Evolutionary conservation across 2,797 vertebrate genomes (phyloP).

Genomic region (Darevskia nairensis): DNA sequence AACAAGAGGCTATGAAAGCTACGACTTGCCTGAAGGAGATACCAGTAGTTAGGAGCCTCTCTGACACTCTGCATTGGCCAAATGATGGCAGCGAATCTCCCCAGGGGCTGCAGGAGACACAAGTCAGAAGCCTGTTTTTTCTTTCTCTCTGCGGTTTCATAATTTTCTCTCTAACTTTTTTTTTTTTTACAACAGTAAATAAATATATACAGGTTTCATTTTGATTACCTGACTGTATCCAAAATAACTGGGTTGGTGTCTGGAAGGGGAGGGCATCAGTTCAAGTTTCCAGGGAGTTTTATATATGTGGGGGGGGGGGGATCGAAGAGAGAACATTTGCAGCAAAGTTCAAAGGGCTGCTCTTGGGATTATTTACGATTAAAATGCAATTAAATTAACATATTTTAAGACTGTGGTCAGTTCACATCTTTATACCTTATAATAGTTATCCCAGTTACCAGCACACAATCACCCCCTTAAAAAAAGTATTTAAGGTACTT

Average conservation of each 20-base stretch:
- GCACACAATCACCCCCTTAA: neutral
- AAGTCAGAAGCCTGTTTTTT: neutral
- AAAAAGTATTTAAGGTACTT: neutral
- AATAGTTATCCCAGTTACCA: neutral
- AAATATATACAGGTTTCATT: constrained; percentile 16
- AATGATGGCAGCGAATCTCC: neutral
- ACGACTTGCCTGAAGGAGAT: neutral
- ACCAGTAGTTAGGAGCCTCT: neutral
- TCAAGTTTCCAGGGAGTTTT: no score
- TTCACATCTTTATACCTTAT: neutral
- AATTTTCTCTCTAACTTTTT: neutral
- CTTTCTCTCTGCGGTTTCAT: no score
- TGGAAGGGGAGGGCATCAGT: no score
- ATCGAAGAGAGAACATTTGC: neutral
- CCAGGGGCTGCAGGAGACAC: neutral
- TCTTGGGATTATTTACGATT: neutral
- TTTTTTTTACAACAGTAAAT: neutral
- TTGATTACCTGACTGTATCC: constrained; percentile 9
- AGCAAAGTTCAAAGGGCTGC: neutral
- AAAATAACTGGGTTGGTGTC: neutral
- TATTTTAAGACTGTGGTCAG: neutral
- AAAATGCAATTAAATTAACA: neutral
- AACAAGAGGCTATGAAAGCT: neutral
- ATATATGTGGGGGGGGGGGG: neutral
- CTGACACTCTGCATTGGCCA: neutral